Percentiles rank a stretch among this genome's conserved stretches.
Evolutionary conservation across 35 echinoderm and acorn worm genomes (phyloP).

Genomic region (Acanthaster planci): DNA sequence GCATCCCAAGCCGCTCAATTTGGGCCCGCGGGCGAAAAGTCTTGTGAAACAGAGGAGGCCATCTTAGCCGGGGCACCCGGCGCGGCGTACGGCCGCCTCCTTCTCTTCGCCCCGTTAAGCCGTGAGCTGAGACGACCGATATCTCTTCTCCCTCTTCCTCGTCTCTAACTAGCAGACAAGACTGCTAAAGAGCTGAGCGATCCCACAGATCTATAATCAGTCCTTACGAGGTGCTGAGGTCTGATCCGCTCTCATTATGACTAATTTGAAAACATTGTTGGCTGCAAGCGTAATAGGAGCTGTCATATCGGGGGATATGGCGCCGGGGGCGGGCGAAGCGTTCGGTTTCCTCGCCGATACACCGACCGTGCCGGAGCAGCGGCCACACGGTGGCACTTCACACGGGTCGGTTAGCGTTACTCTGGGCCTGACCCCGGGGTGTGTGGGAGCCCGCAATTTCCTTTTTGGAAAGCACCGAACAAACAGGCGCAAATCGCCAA

Average conservation of each 20-base stretch:
- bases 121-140: slow-evolving; percentile 16
- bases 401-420: slow-evolving; percentile 24
- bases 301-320: background rate
- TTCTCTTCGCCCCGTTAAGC: slow-evolving; percentile 8
- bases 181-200: slow-evolving; percentile 15
- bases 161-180: background rate
- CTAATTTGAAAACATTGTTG: slow-evolving; percentile 49
- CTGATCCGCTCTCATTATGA: slow-evolving; percentile 48
- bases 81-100: slow-evolving; percentile 19
- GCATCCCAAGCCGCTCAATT: slow-evolving; percentile 21
- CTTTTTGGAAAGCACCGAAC: slow-evolving; percentile 23
- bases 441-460: slow-evolving; percentile 18
- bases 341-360: background rate
- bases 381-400: slow-evolving; percentile 17
- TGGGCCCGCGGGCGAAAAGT: slow-evolving; percentile 10
- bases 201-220: slow-evolving; percentile 30
- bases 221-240: slow-evolving; percentile 29
- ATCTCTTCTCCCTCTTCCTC: background rate
- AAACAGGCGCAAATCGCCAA: slow-evolving; percentile 30
- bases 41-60: slow-evolving; percentile 23
- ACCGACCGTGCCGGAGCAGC: background rate
- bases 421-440: slow-evolving; percentile 13
- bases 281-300: slow-evolving; percentile 37
- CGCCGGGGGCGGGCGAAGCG: background rate
- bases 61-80: slow-evolving; percentile 21